Evolutionary conservation across 1,140 invertebrate species (phyloP).

Genomic region (Saccostrea glomerata): DNA sequence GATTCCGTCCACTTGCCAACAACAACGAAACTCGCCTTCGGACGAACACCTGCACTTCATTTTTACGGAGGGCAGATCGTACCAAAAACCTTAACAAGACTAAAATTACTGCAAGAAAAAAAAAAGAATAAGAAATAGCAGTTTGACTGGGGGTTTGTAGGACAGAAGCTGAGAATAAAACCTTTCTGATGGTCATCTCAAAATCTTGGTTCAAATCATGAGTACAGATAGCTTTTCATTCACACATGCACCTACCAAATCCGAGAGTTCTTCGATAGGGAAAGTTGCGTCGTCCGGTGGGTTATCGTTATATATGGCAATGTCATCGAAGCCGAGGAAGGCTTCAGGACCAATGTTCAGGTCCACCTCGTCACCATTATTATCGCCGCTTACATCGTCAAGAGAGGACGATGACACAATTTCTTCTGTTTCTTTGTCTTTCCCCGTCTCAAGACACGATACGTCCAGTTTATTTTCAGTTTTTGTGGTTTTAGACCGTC

Average conservation of each 20-base stretch:
- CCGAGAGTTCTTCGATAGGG: not conserved
- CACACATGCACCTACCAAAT: constrained; percentile 3
- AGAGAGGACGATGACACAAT: constrained; percentile 6
- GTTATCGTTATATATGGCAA: not conserved
- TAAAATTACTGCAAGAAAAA: too few relatives aligned
- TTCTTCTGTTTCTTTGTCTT: not conserved
- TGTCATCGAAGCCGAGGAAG: constrained; percentile 8
- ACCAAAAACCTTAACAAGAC: too few relatives aligned
- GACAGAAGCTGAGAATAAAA: too few relatives aligned
- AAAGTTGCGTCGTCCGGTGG: not conserved
- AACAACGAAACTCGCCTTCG: too few relatives aligned
- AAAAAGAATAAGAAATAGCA: too few relatives aligned
- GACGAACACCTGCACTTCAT: too few relatives aligned
- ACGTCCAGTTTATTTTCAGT: not conserved
- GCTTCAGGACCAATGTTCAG: not conserved
- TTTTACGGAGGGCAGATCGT: too few relatives aligned
- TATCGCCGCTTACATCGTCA: not conserved
- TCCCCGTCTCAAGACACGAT: not conserved
- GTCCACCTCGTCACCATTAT: not conserved
- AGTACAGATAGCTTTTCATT: not conserved
- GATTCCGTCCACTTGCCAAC: too few relatives aligned
- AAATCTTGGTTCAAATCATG: too few relatives aligned
- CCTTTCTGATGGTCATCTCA: too few relatives aligned
- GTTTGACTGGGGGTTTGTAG: too few relatives aligned
- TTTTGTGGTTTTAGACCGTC: not conserved